Evolutionary conservation across 2,888 invertebrate genomes (phyloP).

Genomic region (Cosmia trapezina): DNA sequence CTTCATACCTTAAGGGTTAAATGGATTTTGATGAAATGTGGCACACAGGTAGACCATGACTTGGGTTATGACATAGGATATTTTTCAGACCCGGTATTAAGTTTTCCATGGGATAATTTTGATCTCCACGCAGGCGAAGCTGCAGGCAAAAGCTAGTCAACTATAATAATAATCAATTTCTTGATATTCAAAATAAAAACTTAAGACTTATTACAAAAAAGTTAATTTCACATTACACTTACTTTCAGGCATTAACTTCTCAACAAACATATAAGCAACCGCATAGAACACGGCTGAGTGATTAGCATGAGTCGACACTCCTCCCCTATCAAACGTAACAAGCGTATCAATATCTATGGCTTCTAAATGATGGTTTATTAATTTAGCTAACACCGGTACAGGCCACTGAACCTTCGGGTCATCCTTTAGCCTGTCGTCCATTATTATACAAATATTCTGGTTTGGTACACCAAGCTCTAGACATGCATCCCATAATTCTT

Average conservation of each 20-base stretch:
- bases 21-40: not conserved
- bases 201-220: not conserved
- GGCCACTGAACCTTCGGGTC: constrained; percentile 94
- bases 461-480: constrained; percentile 94
- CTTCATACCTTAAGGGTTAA: not conserved
- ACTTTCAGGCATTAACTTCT: constrained; percentile 94
- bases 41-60: not conserved
- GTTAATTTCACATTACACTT: constrained; percentile 75
- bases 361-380: constrained; percentile 91
- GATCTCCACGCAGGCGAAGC: not conserved
- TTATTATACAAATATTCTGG: constrained; percentile 93
- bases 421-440: constrained; percentile 94
- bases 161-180: not conserved
- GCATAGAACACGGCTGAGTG: constrained; percentile 96
- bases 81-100: not conserved
- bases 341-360: constrained; percentile 94
- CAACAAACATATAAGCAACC: constrained; percentile 94
- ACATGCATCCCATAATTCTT: constrained; percentile 96
- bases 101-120: not conserved
- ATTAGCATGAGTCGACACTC: constrained; percentile 98
- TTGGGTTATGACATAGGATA: not conserved
- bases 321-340: constrained; percentile 98
- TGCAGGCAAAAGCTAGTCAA: not conserved
- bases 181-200: not conserved
- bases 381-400: constrained; percentile 85